Evolutionary conservation across 2,888 invertebrate species (phyloP).

Genomic region (Digitonthophagus gazella): DNA sequence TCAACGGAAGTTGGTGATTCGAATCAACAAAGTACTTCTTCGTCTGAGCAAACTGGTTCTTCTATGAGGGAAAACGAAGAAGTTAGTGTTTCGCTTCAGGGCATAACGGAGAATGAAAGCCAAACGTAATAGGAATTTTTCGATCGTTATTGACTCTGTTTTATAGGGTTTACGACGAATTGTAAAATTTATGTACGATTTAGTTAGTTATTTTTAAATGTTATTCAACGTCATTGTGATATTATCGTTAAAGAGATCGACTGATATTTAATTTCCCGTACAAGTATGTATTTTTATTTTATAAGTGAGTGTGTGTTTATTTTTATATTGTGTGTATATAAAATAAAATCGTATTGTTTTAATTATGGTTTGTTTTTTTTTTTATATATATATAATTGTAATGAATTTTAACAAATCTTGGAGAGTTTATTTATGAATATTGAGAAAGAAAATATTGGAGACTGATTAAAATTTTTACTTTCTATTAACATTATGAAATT

Average conservation of each 20-base stretch:
- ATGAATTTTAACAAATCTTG: too few species aligned
- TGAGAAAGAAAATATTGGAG: too few species aligned
- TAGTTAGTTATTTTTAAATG: background rate
- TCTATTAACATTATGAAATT: too few species aligned
- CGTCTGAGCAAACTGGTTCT: background rate
- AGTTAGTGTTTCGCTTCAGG: background rate
- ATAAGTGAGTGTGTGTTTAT: background rate
- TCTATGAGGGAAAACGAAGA: background rate
- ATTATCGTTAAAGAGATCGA: background rate
- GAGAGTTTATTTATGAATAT: too few species aligned
- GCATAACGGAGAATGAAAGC: background rate
- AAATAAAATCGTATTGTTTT: background rate
- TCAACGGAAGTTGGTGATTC: constrained; percentile 2
- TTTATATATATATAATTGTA: too few species aligned
- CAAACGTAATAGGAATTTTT: background rate
- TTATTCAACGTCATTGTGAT: background rate
- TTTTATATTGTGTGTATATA: background rate
- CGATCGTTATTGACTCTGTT: background rate
- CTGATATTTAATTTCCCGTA: background rate
- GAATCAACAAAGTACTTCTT: background rate
- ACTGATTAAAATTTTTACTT: too few species aligned
- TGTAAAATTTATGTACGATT: background rate
- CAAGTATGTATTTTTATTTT: background rate
- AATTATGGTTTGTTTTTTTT: too few species aligned
- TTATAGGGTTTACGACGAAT: background rate